Base-by-base conservation (phyloP, 2,888 invertebrate genomes). In the Heteromyza rotundicornis region DNA sequence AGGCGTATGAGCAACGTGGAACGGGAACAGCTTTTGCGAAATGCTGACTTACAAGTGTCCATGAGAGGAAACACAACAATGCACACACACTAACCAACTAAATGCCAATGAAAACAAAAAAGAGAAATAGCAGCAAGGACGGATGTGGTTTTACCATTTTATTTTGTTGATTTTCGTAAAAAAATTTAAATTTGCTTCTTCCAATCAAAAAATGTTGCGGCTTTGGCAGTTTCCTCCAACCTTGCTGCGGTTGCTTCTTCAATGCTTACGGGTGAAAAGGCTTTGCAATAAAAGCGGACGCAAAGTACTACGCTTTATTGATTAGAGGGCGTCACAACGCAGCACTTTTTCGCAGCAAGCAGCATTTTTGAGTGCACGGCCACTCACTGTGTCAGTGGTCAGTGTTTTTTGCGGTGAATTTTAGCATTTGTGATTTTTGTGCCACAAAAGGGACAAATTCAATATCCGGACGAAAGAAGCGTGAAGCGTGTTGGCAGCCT, bases 101-200 rank as follows among this genome's bases (percentile, higher is more conserved):
- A n/a, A n/a, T n/a, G n/a, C n/a, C n/a, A n/a, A n/a, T 27, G 27
- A 27, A 27, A 27, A 27, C 10, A 64, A 60, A 35, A 66, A 66
- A 55, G 63, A n/a, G n/a, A n/a, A 63, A 47, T 63, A 66, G 32
- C 63, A 57, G 24, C 58, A 52, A 53, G 16, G 27, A 62, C 69
- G 64, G 40, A 40, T 40, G 40, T 40, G 40, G 40, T 40, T 40
- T 40, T 40, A 20, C n/a, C 20, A 3, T 22, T 40, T 55, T 36
- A 2, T 54, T 35, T 36, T 54, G 10, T 5, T 27, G n/a, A n/a
- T n/a, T n/a, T n/a, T n/a, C n/a, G 22, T 23, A 36, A 51, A 50
- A 52, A 59, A 44, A 2, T 52, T 52, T 16, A 50, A 47, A 60
- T 49, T 49, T 54, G 49, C 47, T 19, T 19, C 59, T 49, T 54